Base-by-base conservation (phyloP, 2,888 invertebrate species). In the Hypselothyrea guttata region DNA sequence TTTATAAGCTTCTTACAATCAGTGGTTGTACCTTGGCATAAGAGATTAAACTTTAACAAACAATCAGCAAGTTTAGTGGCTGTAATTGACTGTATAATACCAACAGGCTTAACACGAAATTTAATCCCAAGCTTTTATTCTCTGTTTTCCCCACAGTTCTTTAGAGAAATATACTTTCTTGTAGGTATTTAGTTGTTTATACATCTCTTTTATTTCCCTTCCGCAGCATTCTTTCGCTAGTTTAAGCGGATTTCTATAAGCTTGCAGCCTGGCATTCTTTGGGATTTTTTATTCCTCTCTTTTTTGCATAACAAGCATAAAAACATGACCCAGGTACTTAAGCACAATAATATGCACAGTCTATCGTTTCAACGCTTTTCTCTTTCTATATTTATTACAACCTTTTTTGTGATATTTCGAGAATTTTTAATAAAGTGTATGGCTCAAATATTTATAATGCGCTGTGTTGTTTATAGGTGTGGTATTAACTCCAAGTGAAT, bases 171-270 rank as follows among this genome's bases (percentile, higher is more conserved):
- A 63, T 45, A 51, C 46, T 56, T 69, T 44, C 11, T 51, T 66
- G 46, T 41, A 38, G 54, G 33, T 33, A 27, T 64, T 37, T 28
- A 28, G 15, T 46, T 55, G 52, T 15, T 38, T 66, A n/a, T 9
- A 18, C 31, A 34, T 28, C 42, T 15, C 4, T 15, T 9, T 15
- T 1, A 12, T 5, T 38, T 51, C 1, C 49, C 13, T 31, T 31
- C 41, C 37, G 38, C 37, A 22, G 33, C 31, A 9, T 30, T 46
- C 49, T 12, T 22, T 22, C 34, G 49, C 30, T 54, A 16, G 15
- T 56, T 12, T 45, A 27, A 53, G 71, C 40, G 51, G 57, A 70
- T 70, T 70, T 70, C 37, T 9, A 13, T 40, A 35, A 44, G 51
- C 38, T 34, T 27, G 5, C 28, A 11, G 42, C 28, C 45, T 13